Evolutionary conservation across 2,113 vertebrate species (phyloP).

Genomic region (Scatophagus argus): DNA sequence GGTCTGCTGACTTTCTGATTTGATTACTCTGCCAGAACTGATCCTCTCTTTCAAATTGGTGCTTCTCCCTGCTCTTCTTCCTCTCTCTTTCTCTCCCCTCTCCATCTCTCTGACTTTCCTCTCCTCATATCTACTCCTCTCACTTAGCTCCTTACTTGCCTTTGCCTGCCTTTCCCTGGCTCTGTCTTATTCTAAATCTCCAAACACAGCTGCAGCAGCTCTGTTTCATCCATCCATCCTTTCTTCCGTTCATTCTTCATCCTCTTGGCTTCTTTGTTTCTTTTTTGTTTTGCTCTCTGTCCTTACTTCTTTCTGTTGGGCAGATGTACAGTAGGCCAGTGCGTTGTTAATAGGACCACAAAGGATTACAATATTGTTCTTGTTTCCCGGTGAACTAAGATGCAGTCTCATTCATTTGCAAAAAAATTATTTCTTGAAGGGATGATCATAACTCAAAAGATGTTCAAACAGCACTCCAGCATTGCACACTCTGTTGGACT

Average conservation of each 20-base stretch:
- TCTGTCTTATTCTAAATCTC: slow-evolving; percentile 20
- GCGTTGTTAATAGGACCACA: slow-evolving; percentile 43
- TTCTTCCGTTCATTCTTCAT: not conserved
- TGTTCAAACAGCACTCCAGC: not conserved
- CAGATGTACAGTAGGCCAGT: slow-evolving; percentile 42
- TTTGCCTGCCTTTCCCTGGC: slow-evolving; percentile 3
- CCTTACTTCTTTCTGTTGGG: slow-evolving; percentile 17
- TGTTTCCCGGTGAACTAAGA: slow-evolving; percentile 46
- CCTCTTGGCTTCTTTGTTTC: slow-evolving; percentile 9
- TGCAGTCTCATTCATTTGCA: slow-evolving; percentile 9
- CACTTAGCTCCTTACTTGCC: not conserved
- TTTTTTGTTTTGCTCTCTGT: not conserved
- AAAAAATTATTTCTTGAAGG: slow-evolving; percentile 10
- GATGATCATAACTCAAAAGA: slow-evolving; percentile 21
- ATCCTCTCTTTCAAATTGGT: slow-evolving; percentile 69
- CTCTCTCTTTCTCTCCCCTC: slow-evolving; percentile 24
- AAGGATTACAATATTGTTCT: slow-evolving; percentile 60
- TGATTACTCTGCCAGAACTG: slow-evolving; percentile 77
- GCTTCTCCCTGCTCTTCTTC: slow-evolving; percentile 51
- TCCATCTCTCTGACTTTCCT: slow-evolving; percentile 35
- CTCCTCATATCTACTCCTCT: slow-evolving; percentile 41
- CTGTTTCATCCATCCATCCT: slow-evolving; percentile 14
- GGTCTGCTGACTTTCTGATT: slow-evolving; percentile 78
- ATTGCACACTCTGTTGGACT: not conserved
- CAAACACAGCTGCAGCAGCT: slow-evolving; percentile 20